Conservation (phyloP, 2,888 invertebrate genomes). For the Synergus laeviventris region DNA sequence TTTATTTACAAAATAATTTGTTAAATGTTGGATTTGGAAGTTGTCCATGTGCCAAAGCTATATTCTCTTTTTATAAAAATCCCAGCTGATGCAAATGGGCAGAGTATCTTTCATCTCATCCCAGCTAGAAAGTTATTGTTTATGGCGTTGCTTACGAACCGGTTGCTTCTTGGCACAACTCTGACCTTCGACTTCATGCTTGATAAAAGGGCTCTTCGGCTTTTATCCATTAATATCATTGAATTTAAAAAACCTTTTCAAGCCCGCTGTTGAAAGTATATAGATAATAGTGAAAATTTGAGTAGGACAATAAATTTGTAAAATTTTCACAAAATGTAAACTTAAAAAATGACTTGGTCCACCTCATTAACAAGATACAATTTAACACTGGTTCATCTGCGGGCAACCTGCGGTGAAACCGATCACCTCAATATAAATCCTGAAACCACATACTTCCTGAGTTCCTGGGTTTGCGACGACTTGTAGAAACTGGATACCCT, state of each 20-base stretch:
- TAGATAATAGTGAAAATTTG: too few species aligned
- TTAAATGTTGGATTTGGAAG: background rate
- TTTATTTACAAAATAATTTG: too few species aligned
- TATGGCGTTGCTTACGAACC: slow-evolving; percentile 25
- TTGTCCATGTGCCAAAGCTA: slow-evolving; percentile 1
- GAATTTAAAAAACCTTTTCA: background rate
- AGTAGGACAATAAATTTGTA: background rate
- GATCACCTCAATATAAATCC: slow-evolving; percentile 28
- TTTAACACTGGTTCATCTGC: slow-evolving; percentile 18
- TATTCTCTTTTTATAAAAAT: background rate
- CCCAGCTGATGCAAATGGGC: slow-evolving; percentile 25
- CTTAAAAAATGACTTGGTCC: background rate
- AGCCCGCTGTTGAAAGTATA: too few species aligned
- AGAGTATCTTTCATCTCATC: slow-evolving; percentile 4
- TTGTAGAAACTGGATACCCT: slow-evolving; percentile 21
- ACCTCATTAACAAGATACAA: background rate
- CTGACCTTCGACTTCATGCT: slow-evolving; percentile 21
- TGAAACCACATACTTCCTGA: slow-evolving; percentile 38
- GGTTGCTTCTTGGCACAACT: slow-evolving; percentile 29
- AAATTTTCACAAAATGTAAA: background rate
- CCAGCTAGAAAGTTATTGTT: slow-evolving; percentile 37
- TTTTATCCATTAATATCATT: background rate
- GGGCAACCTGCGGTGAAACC: slow-evolving; percentile 25
- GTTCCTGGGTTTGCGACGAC: slow-evolving; percentile 30
- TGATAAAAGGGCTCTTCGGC: slow-evolving; percentile 6